Evolutionary conservation across 2,113 vertebrate genomes (phyloP).

Genomic region (Rhinopomastus cyanomelas): DNA sequence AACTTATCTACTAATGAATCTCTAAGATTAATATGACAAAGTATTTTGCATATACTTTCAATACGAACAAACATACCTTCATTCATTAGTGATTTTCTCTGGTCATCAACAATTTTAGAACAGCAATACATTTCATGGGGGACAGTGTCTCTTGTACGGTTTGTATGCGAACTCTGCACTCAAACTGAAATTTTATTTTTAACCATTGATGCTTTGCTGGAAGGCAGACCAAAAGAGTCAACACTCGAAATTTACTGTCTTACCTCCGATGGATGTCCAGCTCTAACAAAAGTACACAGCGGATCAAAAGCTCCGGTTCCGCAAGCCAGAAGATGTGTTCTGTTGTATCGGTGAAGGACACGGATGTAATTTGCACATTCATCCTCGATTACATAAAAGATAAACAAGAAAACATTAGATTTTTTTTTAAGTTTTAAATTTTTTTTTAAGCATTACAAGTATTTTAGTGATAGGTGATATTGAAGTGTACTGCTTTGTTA

Average conservation of each 20-base stretch:
- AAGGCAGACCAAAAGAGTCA: background rate
- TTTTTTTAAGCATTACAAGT: background rate
- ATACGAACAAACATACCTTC: background rate
- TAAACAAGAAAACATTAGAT: background rate
- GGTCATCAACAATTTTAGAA: background rate
- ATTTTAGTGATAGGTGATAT: background rate
- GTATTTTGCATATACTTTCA: too few relatives aligned
- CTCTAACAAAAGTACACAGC: conserved; percentile 81
- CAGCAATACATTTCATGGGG: background rate
- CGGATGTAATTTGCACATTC: conserved; percentile 97
- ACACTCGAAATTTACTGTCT: conserved; percentile 8
- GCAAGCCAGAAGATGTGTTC: conserved; percentile 90
- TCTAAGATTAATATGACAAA: background rate
- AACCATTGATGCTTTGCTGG: background rate
- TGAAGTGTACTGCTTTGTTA: background rate
- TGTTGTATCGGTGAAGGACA: conserved; percentile 90
- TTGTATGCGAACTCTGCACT: background rate
- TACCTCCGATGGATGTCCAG: conserved; percentile 82
- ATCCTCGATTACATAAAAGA: conserved; percentile 67
- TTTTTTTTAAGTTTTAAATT: background rate
- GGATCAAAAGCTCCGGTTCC: conserved; percentile 96
- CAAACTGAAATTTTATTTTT: background rate
- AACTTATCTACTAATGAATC: background rate
- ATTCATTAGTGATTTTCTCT: background rate
- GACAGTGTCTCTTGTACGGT: background rate